Evolutionary conservation across 2,113 vertebrate genomes (phyloP), one percentile per base, ranked within the genome.

Genomic region (Pedionomus torquatus): DNA sequence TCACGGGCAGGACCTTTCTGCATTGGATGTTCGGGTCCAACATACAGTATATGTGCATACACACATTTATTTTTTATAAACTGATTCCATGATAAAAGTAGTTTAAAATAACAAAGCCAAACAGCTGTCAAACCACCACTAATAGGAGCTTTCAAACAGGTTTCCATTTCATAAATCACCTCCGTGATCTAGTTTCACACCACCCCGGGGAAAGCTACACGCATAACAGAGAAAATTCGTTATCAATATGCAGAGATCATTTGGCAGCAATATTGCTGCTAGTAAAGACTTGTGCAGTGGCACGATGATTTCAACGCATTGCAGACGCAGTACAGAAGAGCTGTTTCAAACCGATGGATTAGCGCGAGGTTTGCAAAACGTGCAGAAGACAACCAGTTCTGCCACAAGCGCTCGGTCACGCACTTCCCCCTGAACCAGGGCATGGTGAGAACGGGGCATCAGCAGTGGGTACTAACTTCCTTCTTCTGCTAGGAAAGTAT

Each of bases 121-220:
- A 77, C 93, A 95, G 88, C 79, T 88, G 82, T 92, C 90, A 93
- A 90, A 80, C 54, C 64, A 93, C 54, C 66, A 66, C 90, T 94
- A 92, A 90, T 39, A 51, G 0, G 35, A 88, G 46, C 41, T 77
- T 92, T 77, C 82, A 70, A 96, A 93, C 71, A 83, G n/a, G 31
- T 77, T 94, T 94, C 82, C 75, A 90, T 92, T 93, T 86, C 71
- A 96, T 94, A 93, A 93, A 95, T 92, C 54, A 85, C 31, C 90
- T 78, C 0, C 1, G 83, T 86, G 63, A 95, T 88, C 90, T 30
- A 74, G 66, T 86, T 96, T 91, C 41, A 5, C 43, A 89, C 39
- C 75, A 94, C 92, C 93, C 37, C 71, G 85, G 95, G 92, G 85
- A 55, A 93, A 90, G 54, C 51, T 70, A 83, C 64, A 92, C 0